Evolutionary conservation across 2,797 vertebrate species (phyloP).

Genomic region (Nyctibius grandis): DNA sequence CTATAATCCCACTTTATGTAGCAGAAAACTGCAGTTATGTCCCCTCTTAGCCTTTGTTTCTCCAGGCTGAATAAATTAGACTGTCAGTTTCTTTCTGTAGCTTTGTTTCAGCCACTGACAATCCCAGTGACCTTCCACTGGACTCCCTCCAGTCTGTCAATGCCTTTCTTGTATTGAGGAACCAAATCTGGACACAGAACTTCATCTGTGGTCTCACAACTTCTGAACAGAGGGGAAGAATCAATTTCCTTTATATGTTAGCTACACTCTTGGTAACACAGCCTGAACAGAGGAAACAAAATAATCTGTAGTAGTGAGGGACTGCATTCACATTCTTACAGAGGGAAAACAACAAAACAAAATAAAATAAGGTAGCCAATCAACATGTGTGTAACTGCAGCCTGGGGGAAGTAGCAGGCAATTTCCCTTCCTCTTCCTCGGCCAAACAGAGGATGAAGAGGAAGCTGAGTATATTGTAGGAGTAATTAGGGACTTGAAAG

Average conservation of each 20-base stretch:
- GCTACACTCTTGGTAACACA: background rate
- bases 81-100: background rate
- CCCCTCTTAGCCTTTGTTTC: background rate
- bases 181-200: background rate
- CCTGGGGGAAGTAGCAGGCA: background rate
- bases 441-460: background rate
- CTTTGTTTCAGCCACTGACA: background rate
- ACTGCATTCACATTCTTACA: background rate
- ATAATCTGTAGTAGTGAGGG: background rate
- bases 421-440: background rate
- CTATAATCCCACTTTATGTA: background rate
- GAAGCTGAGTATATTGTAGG: background rate
- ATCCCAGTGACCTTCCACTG: background rate
- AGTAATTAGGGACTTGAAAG: background rate
- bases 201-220: background rate
- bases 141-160: background rate
- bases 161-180: background rate
- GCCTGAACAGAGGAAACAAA: background rate
- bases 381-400: background rate
- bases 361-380: background rate
- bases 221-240: background rate
- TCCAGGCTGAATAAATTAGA: background rate
- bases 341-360: fast-evolving
- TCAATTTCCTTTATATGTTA: background rate
- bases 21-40: background rate